Evolutionary conservation across 53 echinoderm and acorn worm genomes (phyloP).

Genomic region (Glandiceps talaboti): DNA sequence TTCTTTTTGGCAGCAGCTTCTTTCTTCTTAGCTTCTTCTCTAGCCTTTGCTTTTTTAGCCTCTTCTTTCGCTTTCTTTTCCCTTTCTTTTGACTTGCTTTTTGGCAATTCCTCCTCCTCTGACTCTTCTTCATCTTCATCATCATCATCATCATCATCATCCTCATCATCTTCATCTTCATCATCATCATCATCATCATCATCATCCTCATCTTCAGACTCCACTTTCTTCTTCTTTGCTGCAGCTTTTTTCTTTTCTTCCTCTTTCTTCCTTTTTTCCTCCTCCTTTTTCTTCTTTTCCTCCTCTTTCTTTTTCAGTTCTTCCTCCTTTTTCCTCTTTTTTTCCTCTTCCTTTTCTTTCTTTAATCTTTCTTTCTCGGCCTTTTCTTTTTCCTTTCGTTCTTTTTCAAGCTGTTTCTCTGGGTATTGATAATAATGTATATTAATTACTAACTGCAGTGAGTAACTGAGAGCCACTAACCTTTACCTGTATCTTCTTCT

Average conservation of each 20-base stretch:
- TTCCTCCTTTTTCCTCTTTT: not conserved
- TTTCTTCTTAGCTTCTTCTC: not conserved
- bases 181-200: slow-evolving; percentile 17
- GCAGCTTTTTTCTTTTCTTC: not conserved
- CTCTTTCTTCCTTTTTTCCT: slow-evolving; percentile 3
- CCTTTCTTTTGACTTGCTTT: not conserved
- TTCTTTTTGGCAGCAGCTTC: not conserved
- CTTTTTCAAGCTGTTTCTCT: not conserved
- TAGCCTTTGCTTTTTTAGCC: not conserved
- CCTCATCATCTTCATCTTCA: not conserved
- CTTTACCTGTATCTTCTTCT: no score
- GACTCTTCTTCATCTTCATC: not conserved
- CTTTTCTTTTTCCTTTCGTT: slow-evolving; percentile 8
- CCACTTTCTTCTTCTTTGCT: slow-evolving; percentile 8
- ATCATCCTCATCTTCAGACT: not conserved
- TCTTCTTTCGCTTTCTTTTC: not conserved
- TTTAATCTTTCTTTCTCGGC: slow-evolving; percentile 1
- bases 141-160: not conserved
- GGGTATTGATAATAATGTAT: no score
- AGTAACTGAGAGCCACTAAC: no score
- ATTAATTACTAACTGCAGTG: no score
- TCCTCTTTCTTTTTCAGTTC: not conserved
- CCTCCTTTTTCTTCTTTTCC: slow-evolving; percentile 4
- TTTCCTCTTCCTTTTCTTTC: not conserved
- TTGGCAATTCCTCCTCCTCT: not conserved